phyloP scores from a whole-genome alignment of 2,888 invertebrate genomes.

The Spodoptera picta region DNA sequence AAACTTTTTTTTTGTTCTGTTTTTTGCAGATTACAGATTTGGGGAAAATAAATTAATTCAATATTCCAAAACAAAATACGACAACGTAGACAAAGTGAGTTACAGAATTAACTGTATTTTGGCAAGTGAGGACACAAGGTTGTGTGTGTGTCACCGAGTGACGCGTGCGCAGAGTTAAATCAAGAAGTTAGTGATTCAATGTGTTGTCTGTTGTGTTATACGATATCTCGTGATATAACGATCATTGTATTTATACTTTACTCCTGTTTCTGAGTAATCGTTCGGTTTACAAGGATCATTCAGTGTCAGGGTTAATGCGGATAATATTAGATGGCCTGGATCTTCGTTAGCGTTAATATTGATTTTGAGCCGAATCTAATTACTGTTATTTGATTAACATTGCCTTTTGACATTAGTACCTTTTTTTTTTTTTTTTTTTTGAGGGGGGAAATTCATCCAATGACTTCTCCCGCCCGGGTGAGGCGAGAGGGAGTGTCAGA shows the following conservation, averaged over 20 bases:
- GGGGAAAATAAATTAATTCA: slow-evolving; percentile 2
- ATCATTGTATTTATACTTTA: slow-evolving; percentile 37
- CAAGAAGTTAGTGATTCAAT: slow-evolving; percentile 55
- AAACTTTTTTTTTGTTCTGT: no score
- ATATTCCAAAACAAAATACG: slow-evolving; percentile 34
- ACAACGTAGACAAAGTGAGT: slow-evolving; percentile 51
- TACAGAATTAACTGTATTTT: slow-evolving; percentile 66
- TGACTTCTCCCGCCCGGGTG: no score
- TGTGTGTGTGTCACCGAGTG: slow-evolving; percentile 62
- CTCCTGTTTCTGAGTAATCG: slow-evolving; percentile 16
- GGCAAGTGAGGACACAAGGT: slow-evolving; percentile 68
- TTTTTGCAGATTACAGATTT: no score
- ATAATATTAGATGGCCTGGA: no score
- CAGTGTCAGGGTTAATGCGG: slow-evolving; percentile 35
- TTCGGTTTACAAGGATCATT: slow-evolving; percentile 19
- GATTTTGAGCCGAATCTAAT: no score
- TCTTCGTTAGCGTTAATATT: no score
- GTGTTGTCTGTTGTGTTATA: slow-evolving; percentile 47
- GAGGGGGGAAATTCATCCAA: no score
- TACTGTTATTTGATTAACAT: no score
- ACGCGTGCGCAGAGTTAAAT: slow-evolving; percentile 53
- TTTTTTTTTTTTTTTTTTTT: no score
- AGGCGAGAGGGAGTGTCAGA: no score
- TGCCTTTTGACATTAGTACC: no score
- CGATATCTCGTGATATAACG: slow-evolving; percentile 50